Evolutionary conservation across 2,888 invertebrate genomes (phyloP), one percentile per base, ranked within the genome.

Genomic region (Noctua fimbriata): DNA sequence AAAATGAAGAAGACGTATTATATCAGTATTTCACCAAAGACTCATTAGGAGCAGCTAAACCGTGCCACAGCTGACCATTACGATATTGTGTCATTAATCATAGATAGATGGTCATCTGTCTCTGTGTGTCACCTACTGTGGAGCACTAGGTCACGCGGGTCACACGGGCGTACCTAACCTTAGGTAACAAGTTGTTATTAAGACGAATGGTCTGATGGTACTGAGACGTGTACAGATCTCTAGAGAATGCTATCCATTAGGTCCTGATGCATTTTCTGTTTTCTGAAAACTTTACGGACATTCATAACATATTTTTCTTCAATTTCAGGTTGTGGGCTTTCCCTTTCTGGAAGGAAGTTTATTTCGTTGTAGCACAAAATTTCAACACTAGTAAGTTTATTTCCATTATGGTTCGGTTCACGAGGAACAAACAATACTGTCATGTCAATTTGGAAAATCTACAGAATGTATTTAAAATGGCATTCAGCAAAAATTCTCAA

Each of bases 231-330:
- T 32, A 10, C 1, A 41, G 36, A 44, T 47, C 28, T 28, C 28
- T n/a, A 24, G 52, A 44, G 18, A 80, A 16, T 18, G 49, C 3
- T 2, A n/a, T 9, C 4, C 24, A 32, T 63, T 32, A 77, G 2
- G 2, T n/a, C 14, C 9, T 10, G 28, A 14, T 28, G n/a, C 36
- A n/a, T 60, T 66, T 80, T 44, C 21, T 80, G 10, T 24, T 63
- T 60, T 41, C 60, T 49, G 16, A 4, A 71, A 81, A 44, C 41
- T 41, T n/a, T 21, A 41, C 49, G 24, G n/a, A n/a, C 24, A 32
- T n/a, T 70, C 14, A 70, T 81, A 44, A 49, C 41, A 44, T 60
- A 55, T 82, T 28, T 55, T 10, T 65, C 36, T 47, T 82, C 21
- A 52, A 63, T 60, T 73, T 16, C 18, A 36, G 24, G 3, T 82